Evolutionary conservation across 2,113 vertebrate species (phyloP).

Genomic region (Nycticryphes semicollaris): DNA sequence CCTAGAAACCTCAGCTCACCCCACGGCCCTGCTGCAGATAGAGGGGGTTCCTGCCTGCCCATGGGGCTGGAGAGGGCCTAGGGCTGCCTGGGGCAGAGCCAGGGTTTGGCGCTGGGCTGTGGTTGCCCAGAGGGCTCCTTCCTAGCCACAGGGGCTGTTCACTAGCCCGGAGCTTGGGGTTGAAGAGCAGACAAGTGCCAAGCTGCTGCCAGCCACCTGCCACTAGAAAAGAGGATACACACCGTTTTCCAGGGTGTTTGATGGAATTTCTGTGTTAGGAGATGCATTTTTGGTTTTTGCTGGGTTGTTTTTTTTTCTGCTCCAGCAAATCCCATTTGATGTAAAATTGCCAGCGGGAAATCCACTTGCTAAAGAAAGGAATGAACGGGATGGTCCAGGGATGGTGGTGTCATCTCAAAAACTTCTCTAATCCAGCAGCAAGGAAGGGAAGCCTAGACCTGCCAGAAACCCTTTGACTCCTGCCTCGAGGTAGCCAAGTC

Average conservation of each 20-base stretch:
- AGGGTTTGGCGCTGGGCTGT: background rate
- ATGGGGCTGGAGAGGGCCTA: background rate
- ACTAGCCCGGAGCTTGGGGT: background rate
- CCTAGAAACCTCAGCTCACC: background rate
- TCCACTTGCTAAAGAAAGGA: background rate
- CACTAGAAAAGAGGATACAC: background rate
- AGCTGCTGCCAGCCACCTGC: background rate
- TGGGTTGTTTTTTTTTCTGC: background rate
- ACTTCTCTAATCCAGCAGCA: background rate
- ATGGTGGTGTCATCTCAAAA: background rate
- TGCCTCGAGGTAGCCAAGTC: background rate
- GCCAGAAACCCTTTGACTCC: background rate
- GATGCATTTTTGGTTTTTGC: no score
- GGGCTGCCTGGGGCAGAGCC: background rate
- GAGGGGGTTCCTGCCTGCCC: background rate
- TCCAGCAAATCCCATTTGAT: background rate
- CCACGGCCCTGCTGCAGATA: accelerated
- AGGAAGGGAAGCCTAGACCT: background rate
- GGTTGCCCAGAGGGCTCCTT: background rate
- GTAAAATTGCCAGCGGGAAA: background rate
- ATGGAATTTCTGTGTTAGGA: background rate
- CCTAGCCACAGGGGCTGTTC: background rate
- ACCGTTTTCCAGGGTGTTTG: accelerated
- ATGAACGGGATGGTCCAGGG: background rate
- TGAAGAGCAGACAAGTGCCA: background rate